Percentiles rank a stretch among this genome's conserved stretches.
Conservation (phyloP, 1,140 invertebrate species). For the Phenacoccus solenopsis region DNA sequence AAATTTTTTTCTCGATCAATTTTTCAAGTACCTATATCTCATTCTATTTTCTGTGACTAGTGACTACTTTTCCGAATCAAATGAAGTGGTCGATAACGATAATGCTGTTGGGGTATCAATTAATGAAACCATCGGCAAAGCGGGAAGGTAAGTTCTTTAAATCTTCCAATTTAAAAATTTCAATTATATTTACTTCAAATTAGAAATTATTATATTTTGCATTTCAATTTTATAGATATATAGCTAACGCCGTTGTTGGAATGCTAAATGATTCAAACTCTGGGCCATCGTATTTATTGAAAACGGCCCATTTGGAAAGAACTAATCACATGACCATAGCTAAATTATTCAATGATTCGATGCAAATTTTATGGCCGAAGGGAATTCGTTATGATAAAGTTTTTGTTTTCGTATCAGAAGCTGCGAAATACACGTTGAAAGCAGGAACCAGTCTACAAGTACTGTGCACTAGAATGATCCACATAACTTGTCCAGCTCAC, state of each 20-base stretch:
- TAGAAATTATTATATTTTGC: too few relatives aligned
- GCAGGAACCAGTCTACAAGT: background rate
- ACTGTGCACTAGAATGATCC: constrained; percentile 27
- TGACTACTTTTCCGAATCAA: too few relatives aligned
- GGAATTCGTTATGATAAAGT: background rate
- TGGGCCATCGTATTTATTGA: background rate
- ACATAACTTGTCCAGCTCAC: constrained; percentile 24
- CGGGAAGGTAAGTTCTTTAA: too few relatives aligned
- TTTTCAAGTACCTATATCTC: too few relatives aligned
- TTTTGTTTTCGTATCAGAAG: background rate
- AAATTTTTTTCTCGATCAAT: too few relatives aligned
- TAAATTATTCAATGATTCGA: background rate
- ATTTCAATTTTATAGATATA: background rate
- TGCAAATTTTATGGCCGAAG: background rate
- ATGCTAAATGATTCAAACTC: background rate
- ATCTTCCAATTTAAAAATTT: too few relatives aligned
- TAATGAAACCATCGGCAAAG: too few relatives aligned
- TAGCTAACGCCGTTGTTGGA: constrained; percentile 3
- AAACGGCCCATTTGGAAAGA: background rate
- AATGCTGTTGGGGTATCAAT: too few relatives aligned
- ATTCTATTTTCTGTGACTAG: too few relatives aligned
- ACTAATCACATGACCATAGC: background rate
- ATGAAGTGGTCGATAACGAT: too few relatives aligned
- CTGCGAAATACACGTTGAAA: background rate
- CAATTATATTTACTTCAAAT: too few relatives aligned